Evolutionary conservation across 2,888 invertebrate genomes (phyloP).

Genomic region (Drosophila testacea): DNA sequence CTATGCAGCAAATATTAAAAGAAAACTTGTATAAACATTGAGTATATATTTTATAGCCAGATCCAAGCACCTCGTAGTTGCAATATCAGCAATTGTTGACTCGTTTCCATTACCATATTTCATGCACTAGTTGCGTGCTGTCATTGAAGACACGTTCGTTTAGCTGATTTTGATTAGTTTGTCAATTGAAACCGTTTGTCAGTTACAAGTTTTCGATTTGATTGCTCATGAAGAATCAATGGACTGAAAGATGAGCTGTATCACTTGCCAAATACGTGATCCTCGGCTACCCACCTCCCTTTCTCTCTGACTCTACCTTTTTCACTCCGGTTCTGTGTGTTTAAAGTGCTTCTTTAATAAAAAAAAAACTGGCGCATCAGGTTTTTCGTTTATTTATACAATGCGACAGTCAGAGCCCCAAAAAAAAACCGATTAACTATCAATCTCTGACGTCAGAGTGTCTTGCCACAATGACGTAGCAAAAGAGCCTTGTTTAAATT

Average conservation of each 20-base stretch:
- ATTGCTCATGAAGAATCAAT: slow-evolving; percentile 31
- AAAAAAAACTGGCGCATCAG: slow-evolving; percentile 33
- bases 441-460: slow-evolving; percentile 41
- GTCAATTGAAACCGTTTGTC: slow-evolving; percentile 24
- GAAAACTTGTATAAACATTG: not conserved
- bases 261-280: slow-evolving; percentile 44
- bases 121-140: slow-evolving; percentile 45
- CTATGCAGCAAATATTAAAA: not conserved
- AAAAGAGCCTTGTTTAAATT: slow-evolving; percentile 10
- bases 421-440: slow-evolving; percentile 15
- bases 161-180: slow-evolving; percentile 24
- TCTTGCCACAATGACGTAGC: slow-evolving; percentile 26
- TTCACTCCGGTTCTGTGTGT: not conserved
- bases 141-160: slow-evolving; percentile 24
- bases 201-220: slow-evolving; percentile 10
- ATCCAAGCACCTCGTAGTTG: not conserved
- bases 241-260: slow-evolving; percentile 35
- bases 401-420: slow-evolving; percentile 24
- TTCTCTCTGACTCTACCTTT: not conserved
- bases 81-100: not conserved
- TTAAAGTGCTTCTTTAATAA: slow-evolving; percentile 2
- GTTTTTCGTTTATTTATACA: slow-evolving; percentile 42
- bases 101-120: slow-evolving; percentile 13
- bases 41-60: not conserved
- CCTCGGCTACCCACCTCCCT: slow-evolving; percentile 3